Conservation (phyloP, 2,888 invertebrate genomes). For the Chrysina gloriosa region DNA sequence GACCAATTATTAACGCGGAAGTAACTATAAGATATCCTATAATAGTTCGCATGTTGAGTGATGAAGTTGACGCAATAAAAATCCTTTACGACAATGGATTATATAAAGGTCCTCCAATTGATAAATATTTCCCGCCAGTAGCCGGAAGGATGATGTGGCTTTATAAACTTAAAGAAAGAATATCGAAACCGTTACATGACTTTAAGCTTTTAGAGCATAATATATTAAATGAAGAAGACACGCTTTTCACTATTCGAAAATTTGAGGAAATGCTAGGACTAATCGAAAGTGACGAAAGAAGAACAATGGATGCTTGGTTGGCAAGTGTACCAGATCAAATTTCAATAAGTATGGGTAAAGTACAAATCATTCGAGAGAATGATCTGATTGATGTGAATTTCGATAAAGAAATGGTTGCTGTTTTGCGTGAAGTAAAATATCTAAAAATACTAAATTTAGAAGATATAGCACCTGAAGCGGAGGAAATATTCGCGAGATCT, state of each 20-base stretch:
- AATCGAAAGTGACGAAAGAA: constrained; percentile 72
- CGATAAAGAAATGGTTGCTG: constrained; percentile 74
- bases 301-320: constrained; percentile 78
- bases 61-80: constrained; percentile 75
- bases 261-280: constrained; percentile 75
- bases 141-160: constrained; percentile 79
- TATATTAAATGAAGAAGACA: constrained; percentile 69
- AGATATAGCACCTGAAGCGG: constrained; percentile 72
- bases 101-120: constrained; percentile 68
- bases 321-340: constrained; percentile 74
- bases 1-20: constrained; percentile 79
- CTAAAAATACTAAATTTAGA: constrained; percentile 67
- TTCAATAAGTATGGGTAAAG: constrained; percentile 71
- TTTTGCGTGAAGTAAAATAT: constrained; percentile 86
- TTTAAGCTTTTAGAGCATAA: constrained; percentile 75
- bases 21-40: constrained; percentile 75
- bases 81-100: constrained; percentile 72
- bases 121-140: constrained; percentile 79
- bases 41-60: constrained; percentile 74
- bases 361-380: constrained; percentile 69
- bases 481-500: constrained; percentile 74
- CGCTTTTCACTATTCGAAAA: constrained; percentile 69
- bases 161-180: constrained; percentile 72
- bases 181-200: constrained; percentile 71
- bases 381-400: constrained; percentile 74